phyloP scores from a whole-genome alignment of 2,797 vertebrate genomes.

The Phyllotis vaccarum region DNA sequence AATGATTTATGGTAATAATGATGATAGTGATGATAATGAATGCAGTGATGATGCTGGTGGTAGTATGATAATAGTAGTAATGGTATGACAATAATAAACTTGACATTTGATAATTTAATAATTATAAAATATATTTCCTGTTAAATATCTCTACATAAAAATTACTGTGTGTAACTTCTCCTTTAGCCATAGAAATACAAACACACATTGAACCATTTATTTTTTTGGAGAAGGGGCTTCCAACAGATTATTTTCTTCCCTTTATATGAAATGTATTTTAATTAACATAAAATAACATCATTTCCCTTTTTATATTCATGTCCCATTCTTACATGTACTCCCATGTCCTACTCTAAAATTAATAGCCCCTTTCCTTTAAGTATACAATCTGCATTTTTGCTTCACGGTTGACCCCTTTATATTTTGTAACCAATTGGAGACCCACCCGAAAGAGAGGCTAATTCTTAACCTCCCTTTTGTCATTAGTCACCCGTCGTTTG shows the following conservation, averaged over 20 bases:
- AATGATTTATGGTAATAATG: background rate
- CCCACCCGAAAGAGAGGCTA: background rate
- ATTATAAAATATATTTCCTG: background rate
- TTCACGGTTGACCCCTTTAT: background rate
- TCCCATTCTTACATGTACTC: background rate
- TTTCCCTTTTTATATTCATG: background rate
- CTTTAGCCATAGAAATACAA: background rate
- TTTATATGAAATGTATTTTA: background rate
- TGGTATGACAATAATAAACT: background rate
- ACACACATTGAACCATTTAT: background rate
- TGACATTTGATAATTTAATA: background rate
- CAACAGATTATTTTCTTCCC: background rate
- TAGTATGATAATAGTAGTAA: too few species aligned
- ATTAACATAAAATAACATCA: background rate
- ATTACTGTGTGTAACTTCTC: background rate
- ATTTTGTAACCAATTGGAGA: background rate
- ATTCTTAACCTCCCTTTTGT: background rate
- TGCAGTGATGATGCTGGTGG: too few species aligned
- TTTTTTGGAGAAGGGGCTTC: background rate
- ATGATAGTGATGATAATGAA: background rate
- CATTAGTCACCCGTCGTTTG: background rate
- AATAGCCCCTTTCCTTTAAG: background rate
- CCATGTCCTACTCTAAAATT: background rate
- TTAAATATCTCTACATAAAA: background rate
- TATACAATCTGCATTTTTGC: background rate